These are phyloP conservation scores for Calliphora vomitoria DNA, from an alignment of 2,888 invertebrate species.

Conservation along the genomic window DNA sequence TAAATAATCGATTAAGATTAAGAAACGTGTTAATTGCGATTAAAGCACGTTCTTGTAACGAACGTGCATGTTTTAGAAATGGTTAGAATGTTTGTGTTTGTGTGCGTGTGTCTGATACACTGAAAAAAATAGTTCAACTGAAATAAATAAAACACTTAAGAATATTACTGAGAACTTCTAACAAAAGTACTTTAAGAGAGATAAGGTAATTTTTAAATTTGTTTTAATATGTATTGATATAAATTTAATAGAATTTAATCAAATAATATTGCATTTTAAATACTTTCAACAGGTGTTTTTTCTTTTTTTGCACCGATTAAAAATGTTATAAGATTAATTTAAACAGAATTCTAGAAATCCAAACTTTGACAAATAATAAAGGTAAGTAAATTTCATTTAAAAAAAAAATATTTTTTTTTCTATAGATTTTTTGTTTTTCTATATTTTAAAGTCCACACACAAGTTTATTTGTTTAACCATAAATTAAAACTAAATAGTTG, in stretches of 20 bases:
- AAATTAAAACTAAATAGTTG: background rate
- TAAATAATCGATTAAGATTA: background rate
- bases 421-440: background rate
- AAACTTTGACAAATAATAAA: too few species aligned
- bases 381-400: too few species aligned
- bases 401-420: background rate
- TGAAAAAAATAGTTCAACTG: background rate
- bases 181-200: too few species aligned
- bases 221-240: too few species aligned
- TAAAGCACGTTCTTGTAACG: constrained; percentile 19
- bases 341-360: too few species aligned
- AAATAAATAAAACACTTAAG: background rate
- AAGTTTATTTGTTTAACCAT: background rate
- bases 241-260: too few species aligned
- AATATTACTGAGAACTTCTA: too few species aligned
- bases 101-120: background rate
- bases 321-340: too few species aligned
- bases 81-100: background rate
- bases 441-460: background rate
- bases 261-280: too few species aligned
- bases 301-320: too few species aligned
- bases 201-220: too few species aligned
- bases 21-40: constrained; percentile 9
- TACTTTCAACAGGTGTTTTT: too few species aligned
- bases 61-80: constrained; percentile 7